A percentile compares a stretch with the other conserved stretches of the same genome.
Evolutionary conservation across 2,113 vertebrate genomes (phyloP).

Genomic region (Leucosticte australis): DNA sequence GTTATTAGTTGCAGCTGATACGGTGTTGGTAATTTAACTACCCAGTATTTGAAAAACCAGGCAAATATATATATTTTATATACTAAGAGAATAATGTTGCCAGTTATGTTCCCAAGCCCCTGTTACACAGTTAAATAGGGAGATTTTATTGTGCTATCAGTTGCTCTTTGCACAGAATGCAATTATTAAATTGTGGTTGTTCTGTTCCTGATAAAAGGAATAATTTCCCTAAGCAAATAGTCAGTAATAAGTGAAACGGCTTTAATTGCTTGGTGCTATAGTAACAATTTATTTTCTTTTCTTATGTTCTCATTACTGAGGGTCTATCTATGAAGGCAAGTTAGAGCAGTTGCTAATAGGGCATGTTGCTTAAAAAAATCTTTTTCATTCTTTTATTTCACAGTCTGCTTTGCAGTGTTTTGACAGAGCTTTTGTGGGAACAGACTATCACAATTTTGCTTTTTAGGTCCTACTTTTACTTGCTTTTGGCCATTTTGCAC

Average conservation of each 20-base stretch:
- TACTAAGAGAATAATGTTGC: not conserved
- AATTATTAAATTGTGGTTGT: conserved; percentile 15
- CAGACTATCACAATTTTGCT: not conserved
- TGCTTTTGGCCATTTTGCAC: not conserved
- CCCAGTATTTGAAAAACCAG: not conserved
- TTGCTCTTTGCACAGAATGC: not conserved
- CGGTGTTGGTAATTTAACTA: not conserved
- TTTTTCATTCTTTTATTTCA: not conserved
- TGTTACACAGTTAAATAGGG: not conserved
- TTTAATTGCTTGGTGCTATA: not conserved
- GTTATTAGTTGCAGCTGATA: not conserved
- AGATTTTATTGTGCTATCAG: not conserved
- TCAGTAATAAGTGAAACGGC: not conserved
- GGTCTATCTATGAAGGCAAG: not conserved
- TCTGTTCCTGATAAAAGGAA: not conserved
- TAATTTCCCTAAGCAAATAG: not conserved
- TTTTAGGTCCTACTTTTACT: not conserved
- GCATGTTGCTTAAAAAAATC: not conserved
- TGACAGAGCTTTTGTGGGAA: not conserved
- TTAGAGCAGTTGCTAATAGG: not conserved
- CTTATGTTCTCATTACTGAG: not conserved
- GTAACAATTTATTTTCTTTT: not conserved
- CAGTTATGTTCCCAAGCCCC: not conserved
- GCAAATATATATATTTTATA: not conserved
- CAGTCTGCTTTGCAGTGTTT: not conserved